Base-by-base conservation (phyloP, 2,888 invertebrate genomes). In the Dicyrtoma fusca region DNA sequence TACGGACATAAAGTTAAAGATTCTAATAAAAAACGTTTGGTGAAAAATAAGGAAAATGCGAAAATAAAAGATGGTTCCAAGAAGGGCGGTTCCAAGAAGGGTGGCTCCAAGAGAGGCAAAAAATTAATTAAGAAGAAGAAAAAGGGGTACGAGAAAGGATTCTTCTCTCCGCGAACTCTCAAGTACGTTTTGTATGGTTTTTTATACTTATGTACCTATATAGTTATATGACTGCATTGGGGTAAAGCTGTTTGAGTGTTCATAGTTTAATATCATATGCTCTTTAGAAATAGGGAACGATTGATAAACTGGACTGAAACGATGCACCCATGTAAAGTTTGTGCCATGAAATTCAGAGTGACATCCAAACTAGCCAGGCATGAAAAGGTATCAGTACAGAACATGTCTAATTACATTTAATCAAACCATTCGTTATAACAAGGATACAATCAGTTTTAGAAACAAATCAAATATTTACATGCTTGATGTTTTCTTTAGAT, bases 261-360 rank as follows among this genome's bases (percentile, higher is more conserved):
- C n/a, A n/a, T n/a, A n/a, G n/a, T n/a, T n/a, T n/a, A n/a, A n/a
- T n/a, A n/a, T n/a, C n/a, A n/a, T n/a, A n/a, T n/a, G n/a, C 8
- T 21, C 49, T 53, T 2, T n/a, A 71, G 71, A 19, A 63, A 55
- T 26, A 55, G 71, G 14, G 71, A 71, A 57, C 49, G 59, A 44
- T 45, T 71, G 14, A 59, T 71, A 1, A 71, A 23, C 13, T 64
- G 71, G 64, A 49, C 19, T 10, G 71, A 71, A 57, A 57, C 8
- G 8, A 65, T 57, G 65, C 71, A 71, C 51, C 71, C 71, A n/a
- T 71, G 71, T 26, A 64, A 64, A 65, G 71, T 71, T 11, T 71
- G 71, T 59, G 71, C 47, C n/a, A 64, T 71, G 71, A 71, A 71
- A 64, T 71, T 65, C 26, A 44, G 47, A 23, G 17, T 23, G 8